Base-by-base conservation (phyloP, 2,888 invertebrate genomes). In the Automeris io region DNA sequence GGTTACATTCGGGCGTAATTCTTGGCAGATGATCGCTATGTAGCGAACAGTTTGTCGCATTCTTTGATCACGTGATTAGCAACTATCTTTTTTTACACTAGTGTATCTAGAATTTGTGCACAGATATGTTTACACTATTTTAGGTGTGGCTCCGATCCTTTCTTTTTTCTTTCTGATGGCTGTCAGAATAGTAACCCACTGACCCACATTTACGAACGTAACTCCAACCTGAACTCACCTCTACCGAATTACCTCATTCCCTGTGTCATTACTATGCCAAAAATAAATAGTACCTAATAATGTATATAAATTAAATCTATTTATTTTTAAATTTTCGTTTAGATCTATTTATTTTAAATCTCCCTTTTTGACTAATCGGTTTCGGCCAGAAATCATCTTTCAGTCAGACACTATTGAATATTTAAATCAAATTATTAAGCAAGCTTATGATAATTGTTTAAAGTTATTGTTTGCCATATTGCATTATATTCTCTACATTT, bases 131-230 rank as follows among this genome's bases (percentile, higher is more conserved):
- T 37, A 32, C 23, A 11, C 13, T 23, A 21, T 12, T 11, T 9
- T 35, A 39, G 16, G 12, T 35, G 32, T 25, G 21, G 29, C 39
- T 44, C 40, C 13, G 40, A 37, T 40, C 37, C 39, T n/a, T n/a
- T n/a, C n/a, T n/a, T n/a, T n/a, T n/a, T n/a, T n/a, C n/a, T n/a
- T n/a, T n/a, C n/a, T n/a, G n/a, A n/a, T n/a, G n/a, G 45, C 25
- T 25, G 45, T 16, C 34, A 47, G 33, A 41, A 40, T 35, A 43
- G 54, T 40, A 57, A 58, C 57, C 57, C 39, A 54, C 41, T 64
- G 62, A 66, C 68, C 68, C 47, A 60, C 48, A 55, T 66, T 54
- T 43, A 13, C 24, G 41, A 46, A 41, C 47, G 45, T 43, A 40
- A 48, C 43, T 46, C 45, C 45, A 45, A 37, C 36, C 39, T 41